phyloP scores from a whole-genome alignment of 2,113 vertebrate genomes.

The Caretta caretta region DNA sequence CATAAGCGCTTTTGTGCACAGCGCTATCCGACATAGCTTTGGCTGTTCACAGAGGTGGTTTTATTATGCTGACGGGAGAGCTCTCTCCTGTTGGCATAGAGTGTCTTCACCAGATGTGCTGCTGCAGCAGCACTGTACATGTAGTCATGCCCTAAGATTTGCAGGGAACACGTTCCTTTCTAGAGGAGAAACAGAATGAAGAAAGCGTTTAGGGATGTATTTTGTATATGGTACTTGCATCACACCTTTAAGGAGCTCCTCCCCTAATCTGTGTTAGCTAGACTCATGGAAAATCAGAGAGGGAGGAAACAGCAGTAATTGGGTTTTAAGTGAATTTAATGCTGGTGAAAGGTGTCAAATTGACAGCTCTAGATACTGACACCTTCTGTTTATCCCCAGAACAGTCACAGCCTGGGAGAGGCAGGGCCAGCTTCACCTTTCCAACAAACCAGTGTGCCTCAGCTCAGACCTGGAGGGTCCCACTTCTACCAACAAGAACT shows the following conservation, averaged over 20 bases:
- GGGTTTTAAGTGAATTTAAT: background rate
- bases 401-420: background rate
- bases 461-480: background rate
- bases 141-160: background rate
- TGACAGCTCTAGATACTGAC: background rate
- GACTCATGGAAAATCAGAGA: background rate
- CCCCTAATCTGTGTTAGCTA: fast-evolving
- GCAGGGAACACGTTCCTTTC: background rate
- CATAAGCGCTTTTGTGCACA: no score
- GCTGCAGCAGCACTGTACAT: no score
- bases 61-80: no score
- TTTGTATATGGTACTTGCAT: background rate
- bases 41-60: no score
- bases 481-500: background rate
- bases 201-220: background rate
- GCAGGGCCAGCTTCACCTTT: background rate
- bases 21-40: no score
- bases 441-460: background rate
- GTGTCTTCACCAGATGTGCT: no score
- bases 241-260: background rate
- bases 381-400: background rate
- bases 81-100: no score
- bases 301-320: background rate
- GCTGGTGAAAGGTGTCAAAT: background rate
- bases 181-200: background rate